phyloP scores from a whole-genome alignment of 2,888 invertebrate species.

The Cephus pygmeus region DNA sequence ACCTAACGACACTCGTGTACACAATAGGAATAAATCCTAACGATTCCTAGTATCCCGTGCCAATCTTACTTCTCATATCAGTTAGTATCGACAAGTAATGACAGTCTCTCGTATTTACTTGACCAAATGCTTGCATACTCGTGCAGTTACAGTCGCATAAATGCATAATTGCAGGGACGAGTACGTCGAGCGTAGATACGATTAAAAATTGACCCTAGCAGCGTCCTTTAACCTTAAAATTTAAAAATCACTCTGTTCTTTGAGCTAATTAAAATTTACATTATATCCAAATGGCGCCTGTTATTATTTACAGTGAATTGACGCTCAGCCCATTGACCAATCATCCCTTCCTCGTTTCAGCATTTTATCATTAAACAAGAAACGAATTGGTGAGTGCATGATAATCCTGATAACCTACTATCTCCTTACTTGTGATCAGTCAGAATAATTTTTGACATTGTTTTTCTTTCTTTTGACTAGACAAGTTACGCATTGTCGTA shows the following conservation, averaged over 20 bases:
- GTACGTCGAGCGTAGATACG: neutral
- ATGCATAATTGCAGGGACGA: neutral
- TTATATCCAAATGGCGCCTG: neutral
- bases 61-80: neutral
- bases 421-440: neutral
- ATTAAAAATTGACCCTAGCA: neutral
- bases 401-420: neutral
- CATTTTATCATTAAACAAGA: neutral
- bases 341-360: neutral
- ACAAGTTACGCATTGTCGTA: neutral
- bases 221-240: neutral
- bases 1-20: slow-evolving; percentile 5
- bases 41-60: slow-evolving; percentile 1
- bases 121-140: neutral
- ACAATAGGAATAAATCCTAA: slow-evolving; percentile 14
- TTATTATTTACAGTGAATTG: neutral
- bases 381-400: neutral
- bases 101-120: neutral
- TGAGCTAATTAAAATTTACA: neutral
- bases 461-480: neutral
- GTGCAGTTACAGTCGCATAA: neutral
- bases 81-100: neutral
- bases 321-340: neutral
- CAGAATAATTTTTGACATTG: neutral
- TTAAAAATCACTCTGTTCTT: neutral